Base-by-base conservation (phyloP, 2,888 invertebrate genomes). In the Slavum lentiscoides region DNA sequence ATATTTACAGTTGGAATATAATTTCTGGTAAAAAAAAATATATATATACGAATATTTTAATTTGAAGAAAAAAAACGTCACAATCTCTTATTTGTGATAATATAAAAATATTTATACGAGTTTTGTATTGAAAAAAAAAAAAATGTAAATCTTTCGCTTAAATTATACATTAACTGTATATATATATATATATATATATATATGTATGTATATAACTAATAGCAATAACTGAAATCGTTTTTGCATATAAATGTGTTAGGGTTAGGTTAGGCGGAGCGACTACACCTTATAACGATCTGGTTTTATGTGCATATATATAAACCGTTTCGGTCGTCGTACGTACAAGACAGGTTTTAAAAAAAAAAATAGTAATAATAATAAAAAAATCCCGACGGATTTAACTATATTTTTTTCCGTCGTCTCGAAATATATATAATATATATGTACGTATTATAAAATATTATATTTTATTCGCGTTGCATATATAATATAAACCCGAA, bases 301-400 rank as follows among this genome's bases (percentile, higher is more conserved):
- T 43, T 43, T 43, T 43, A 43, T 43, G 9, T 43, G 9, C 9
- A 43, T 49, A 49, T 49, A 49, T 49, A 49, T 49, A 49, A 11
- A 49, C 13, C 49, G 15, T 72, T 66, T 66, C 13, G 55, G 66
- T 75, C 59, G 67, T 55, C 55, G 39, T 74, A 53, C n/a, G n/a
- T 66, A 58, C 55, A 74, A 74, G 43, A 68, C 75, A 59, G 75
- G 67, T 76, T 68, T 68, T 58, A 61, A 59, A 17, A 61, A 64
- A 30, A 30, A 30, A 30, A 30, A 30, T 4, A 30, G 30, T 30
- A 30, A 30, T 30, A 30, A 30, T 30, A 30, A 30, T 30, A 30
- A 30, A 59, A 55, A 39, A 66, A 64, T 66, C 21, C 39, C 64
- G 39, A 66, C 39, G 74, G 53, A 75, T 75, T 64, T 37, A 64